Evolutionary conservation across 2,888 invertebrate genomes (phyloP), one percentile per base, ranked within the genome.

Genomic region (Pilophorus perplexus): DNA sequence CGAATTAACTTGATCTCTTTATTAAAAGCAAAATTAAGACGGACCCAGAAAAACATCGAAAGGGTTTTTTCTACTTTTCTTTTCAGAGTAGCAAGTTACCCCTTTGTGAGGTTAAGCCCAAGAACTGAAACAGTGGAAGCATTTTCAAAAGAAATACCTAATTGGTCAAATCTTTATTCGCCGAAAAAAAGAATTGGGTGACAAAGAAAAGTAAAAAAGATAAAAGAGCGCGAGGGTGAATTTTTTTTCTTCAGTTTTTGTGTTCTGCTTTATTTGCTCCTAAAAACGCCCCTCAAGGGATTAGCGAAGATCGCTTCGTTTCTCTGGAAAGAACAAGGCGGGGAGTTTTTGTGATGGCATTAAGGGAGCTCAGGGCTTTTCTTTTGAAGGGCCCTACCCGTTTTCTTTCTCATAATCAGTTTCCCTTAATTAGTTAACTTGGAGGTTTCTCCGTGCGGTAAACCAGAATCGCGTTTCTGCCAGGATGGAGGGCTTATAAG

Each of bases 141-240:
- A n/a, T n/a, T 55, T 37, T 55, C 55, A 55, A 55, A 55, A n/a
- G 55, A 37, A 54, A n/a, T n/a, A 22, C 55, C 55, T 55, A 55
- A 55, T 55, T 55, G 55, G 33, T 38, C 55, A 38, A 37, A 55
- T 55, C 55, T 18, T 33, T 20, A 38, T 55, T 55, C 23, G 46
- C n/a, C n/a, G n/a, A n/a, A n/a, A n/a, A n/a, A n/a, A 46, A 46
- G 46, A 46, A 46, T 46, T 46, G 22, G 46, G 12, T 14, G 46
- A 46, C 46, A 46, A 46, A 46, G 46, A 46, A 25, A 25, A 25
- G 14, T 46, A 46, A 46, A 46, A 46, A 46, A 46, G 46, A 46
- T 23, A 46, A n/a, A 14, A 20, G n/a, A 46, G 23, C n/a, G n/a
- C n/a, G n/a, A n/a, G n/a, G n/a, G n/a, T n/a, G n/a, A n/a, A 12